Percentiles rank a stretch among this genome's conserved stretches.
Conservation (phyloP, 2,888 invertebrate species). For the Callimorpha dominula region DNA sequence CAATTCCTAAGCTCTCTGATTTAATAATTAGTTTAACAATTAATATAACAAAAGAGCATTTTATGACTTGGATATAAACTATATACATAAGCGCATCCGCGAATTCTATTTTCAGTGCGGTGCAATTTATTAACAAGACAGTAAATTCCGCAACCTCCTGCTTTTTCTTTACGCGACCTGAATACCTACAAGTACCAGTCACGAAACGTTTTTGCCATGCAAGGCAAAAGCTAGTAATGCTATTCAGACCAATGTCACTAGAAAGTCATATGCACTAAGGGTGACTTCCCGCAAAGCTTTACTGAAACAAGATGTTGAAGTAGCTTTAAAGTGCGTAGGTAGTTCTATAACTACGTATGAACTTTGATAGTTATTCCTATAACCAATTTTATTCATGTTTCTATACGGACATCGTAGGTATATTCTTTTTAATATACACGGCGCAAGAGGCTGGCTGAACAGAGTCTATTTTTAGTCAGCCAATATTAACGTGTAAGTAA, state of each 20-base stretch:
- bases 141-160: constrained; percentile 19
- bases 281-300: background rate
- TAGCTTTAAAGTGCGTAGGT: background rate
- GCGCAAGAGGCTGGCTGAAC: background rate
- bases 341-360: background rate
- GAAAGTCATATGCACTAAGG: constrained; percentile 8
- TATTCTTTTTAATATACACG: constrained; percentile 3
- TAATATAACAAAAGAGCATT: too few species aligned
- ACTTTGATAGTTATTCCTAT: background rate
- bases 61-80: background rate
- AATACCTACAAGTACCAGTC: constrained; percentile 43
- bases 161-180: constrained; percentile 29
- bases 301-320: background rate
- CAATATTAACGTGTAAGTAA: background rate
- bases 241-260: constrained; percentile 13
- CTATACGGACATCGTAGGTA: background rate
- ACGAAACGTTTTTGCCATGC: constrained; percentile 25
- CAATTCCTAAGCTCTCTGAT: too few species aligned
- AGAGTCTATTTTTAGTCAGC: background rate
- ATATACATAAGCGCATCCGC: background rate
- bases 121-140: constrained; percentile 15
- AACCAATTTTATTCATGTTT: background rate
- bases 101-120: background rate
- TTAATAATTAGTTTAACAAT: too few species aligned
- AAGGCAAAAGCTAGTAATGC: background rate